phyloP scores from a whole-genome alignment of 2,113 vertebrate species.

The Podilymbus podiceps region DNA sequence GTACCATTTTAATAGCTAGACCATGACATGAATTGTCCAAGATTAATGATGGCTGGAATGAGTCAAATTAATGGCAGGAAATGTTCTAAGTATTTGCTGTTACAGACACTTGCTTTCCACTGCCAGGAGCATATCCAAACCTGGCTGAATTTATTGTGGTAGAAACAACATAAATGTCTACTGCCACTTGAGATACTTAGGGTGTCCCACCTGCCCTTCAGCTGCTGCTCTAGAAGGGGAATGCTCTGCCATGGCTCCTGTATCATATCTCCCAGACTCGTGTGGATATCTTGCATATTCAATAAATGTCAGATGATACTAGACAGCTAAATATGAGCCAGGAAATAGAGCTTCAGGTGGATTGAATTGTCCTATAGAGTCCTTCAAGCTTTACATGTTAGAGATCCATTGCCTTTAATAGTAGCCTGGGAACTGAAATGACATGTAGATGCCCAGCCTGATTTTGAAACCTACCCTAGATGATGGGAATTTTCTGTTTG shows the following conservation, averaged over 20 bases:
- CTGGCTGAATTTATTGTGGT: neutral
- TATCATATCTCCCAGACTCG: neutral
- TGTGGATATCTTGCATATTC: neutral
- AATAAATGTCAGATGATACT: neutral
- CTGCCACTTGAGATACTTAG: neutral
- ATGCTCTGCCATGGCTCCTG: neutral
- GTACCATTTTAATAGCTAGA: neutral
- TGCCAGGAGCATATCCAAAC: neutral
- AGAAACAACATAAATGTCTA: neutral
- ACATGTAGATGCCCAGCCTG: neutral
- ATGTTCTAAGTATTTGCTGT: neutral
- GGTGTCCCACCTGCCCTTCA: neutral
- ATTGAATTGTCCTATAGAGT: neutral
- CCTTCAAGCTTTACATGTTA: neutral
- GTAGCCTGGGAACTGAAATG: neutral
- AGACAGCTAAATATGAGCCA: neutral
- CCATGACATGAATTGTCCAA: neutral
- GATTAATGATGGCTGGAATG: neutral
- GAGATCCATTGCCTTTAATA: neutral
- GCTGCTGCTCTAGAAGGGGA: neutral
- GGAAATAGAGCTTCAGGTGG: neutral
- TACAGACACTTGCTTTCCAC: neutral
- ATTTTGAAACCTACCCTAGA: neutral
- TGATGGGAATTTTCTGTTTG: neutral
- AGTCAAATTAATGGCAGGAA: neutral